Percentiles rank a stretch among this genome's conserved stretches.
Conservation (phyloP, 2,113 vertebrate species). For the Dipodomys ordii region DNA sequence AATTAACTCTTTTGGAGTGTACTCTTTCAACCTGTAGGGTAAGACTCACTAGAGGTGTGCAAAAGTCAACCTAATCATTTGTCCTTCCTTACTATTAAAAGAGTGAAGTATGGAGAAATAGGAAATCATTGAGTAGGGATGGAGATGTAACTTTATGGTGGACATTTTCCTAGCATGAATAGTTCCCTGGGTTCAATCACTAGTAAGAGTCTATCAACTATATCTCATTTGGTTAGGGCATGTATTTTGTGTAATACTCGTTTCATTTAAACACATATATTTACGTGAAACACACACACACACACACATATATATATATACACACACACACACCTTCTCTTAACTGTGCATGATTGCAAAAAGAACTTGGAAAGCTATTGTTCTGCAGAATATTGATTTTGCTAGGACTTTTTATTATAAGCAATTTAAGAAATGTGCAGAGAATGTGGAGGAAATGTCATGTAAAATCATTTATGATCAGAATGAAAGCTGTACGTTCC, state of each 20-base stretch:
- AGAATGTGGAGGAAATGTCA: constrained; percentile 5
- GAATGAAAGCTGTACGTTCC: background rate
- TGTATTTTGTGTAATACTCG: constrained; percentile 5
- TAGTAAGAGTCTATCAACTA: background rate
- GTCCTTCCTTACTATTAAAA: background rate
- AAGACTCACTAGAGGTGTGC: background rate
- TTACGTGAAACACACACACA: background rate
- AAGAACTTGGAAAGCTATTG: background rate
- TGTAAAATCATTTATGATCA: background rate
- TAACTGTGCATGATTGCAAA: background rate
- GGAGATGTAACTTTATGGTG: background rate
- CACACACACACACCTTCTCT: background rate
- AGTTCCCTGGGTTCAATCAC: too few species aligned
- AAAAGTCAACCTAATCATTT: constrained; percentile 3
- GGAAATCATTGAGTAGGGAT: background rate
- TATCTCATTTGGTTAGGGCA: background rate
- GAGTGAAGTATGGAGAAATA: constrained; percentile 18
- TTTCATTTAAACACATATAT: background rate
- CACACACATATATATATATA: too few species aligned
- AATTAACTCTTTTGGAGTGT: background rate
- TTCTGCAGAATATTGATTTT: constrained; percentile 27
- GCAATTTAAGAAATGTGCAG: background rate
- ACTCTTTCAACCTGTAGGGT: background rate
- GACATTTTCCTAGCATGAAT: too few species aligned
- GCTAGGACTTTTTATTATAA: background rate